Conservation (phyloP, 2,888 invertebrate species). For the Dicyrtoma fusca region DNA sequence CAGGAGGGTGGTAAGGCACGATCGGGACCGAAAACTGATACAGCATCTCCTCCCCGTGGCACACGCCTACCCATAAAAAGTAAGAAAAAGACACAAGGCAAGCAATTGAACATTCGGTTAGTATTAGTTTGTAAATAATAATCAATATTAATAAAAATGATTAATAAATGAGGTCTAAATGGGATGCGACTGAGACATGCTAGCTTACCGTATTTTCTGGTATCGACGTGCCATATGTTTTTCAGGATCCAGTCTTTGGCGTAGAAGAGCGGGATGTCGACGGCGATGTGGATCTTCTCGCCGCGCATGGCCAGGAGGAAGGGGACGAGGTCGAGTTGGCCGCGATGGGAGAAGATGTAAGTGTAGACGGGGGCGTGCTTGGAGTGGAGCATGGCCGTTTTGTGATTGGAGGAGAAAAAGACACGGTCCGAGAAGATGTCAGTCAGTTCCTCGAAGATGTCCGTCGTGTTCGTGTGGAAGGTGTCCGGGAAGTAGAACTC, state of each 20-base stretch:
- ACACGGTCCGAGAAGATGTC: constrained; percentile 41
- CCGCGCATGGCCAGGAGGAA: constrained; percentile 3
- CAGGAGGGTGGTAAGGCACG: not conserved
- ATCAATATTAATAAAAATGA: too few species aligned
- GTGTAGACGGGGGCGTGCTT: constrained; percentile 45
- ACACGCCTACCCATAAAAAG: not conserved
- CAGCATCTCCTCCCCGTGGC: constrained; percentile 5
- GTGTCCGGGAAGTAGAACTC: constrained; percentile 43
- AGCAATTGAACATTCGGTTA: too few species aligned
- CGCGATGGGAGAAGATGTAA: constrained; percentile 42
- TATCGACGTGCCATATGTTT: not conserved
- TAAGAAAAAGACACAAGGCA: too few species aligned
- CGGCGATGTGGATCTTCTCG: not conserved
- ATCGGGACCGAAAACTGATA: constrained; percentile 1
- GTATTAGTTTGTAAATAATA: too few species aligned
- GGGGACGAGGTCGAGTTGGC: not conserved
- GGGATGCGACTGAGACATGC: too few species aligned
- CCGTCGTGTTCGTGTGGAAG: not conserved
- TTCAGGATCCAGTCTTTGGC: constrained; percentile 2
- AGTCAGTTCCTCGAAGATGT: not conserved
- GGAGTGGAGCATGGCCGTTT: constrained; percentile 40
- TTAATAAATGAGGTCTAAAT: too few species aligned
- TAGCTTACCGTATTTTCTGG: constrained; percentile 11
- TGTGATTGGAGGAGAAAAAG: constrained; percentile 38
- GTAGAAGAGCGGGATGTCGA: not conserved